Evolutionary conservation across 1,140 invertebrate genomes (phyloP).

Genomic region (Lasioglossum baleicum): DNA sequence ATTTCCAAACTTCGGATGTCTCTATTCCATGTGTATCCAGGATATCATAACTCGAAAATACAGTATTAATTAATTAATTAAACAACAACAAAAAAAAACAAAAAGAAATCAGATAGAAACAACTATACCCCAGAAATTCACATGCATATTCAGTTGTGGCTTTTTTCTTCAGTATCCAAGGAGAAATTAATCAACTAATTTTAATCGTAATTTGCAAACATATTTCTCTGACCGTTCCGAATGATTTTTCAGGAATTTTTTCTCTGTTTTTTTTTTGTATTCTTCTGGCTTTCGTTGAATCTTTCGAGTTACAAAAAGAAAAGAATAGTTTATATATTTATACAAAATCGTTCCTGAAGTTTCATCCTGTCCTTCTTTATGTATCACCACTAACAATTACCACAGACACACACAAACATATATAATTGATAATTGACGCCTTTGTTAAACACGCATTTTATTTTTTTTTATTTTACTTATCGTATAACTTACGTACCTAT

Average conservation of each 20-base stretch:
- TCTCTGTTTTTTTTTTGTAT: neutral
- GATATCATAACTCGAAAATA: slow-evolving; percentile 16
- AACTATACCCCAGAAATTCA: slow-evolving; percentile 7
- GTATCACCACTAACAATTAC: slow-evolving; percentile 66
- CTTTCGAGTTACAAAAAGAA: too few relatives aligned
- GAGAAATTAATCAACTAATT: slow-evolving; percentile 21
- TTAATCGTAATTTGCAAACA: neutral
- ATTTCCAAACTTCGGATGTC: slow-evolving; percentile 19
- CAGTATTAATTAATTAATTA: neutral
- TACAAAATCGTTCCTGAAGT: slow-evolving; percentile 37
- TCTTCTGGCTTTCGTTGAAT: too few relatives aligned
- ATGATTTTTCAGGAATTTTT: neutral
- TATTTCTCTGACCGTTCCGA: neutral
- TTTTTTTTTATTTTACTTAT: slow-evolving; percentile 27
- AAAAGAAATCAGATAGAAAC: too few relatives aligned
- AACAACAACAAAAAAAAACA: too few relatives aligned
- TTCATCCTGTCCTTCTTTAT: slow-evolving; percentile 58
- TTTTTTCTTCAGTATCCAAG: neutral
- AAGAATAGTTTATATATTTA: neutral
- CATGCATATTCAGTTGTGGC: slow-evolving; percentile 1
- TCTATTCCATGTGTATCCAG: slow-evolving; percentile 34
- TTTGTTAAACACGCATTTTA: slow-evolving; percentile 67
- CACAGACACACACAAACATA: slow-evolving; percentile 22
- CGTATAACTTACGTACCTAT: slow-evolving; percentile 65
- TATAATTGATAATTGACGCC: slow-evolving; percentile 64